Conservation (phyloP, 2,888 invertebrate genomes). For the Sphaeridia pumilis region DNA sequence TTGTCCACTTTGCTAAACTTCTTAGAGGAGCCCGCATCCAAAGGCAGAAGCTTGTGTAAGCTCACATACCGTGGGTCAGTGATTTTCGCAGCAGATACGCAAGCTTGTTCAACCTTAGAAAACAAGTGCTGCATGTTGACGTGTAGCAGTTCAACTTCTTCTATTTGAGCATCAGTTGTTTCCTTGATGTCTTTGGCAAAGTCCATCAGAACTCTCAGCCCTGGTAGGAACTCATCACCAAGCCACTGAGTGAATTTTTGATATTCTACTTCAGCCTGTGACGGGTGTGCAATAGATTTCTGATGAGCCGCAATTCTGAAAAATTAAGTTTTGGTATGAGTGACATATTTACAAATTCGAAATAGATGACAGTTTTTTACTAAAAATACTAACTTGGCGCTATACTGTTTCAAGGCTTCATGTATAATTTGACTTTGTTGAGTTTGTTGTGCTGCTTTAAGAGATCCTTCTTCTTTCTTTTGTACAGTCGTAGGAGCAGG, state of each 20-base stretch:
- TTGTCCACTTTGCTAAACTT: slow-evolving; percentile 7
- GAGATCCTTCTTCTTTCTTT: too few relatives aligned
- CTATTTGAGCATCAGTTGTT: slow-evolving; percentile 12
- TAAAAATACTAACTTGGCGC: background rate
- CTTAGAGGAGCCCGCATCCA: slow-evolving; percentile 4
- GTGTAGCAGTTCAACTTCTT: slow-evolving; percentile 9
- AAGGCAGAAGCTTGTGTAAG: slow-evolving; percentile 2
- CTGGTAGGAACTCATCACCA: slow-evolving; percentile 1
- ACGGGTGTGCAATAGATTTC: background rate
- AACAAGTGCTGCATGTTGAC: slow-evolving; percentile 8
- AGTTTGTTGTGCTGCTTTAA: background rate
- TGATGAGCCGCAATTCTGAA: background rate
- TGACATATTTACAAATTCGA: too few relatives aligned
- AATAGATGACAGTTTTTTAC: background rate
- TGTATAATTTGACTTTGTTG: background rate
- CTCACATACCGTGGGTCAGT: slow-evolving; percentile 6
- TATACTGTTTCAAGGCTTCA: background rate
- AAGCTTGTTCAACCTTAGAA: slow-evolving; percentile 9
- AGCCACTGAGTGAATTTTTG: background rate
- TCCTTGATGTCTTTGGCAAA: slow-evolving; percentile 12
- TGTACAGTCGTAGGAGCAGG: too few relatives aligned
- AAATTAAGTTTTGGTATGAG: background rate
- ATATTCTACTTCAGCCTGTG: background rate
- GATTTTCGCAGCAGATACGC: slow-evolving; percentile 9
- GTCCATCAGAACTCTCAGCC: slow-evolving; percentile 5